phyloP scores from a whole-genome alignment of 2,113 vertebrate species.

The Pionites leucogaster region DNA sequence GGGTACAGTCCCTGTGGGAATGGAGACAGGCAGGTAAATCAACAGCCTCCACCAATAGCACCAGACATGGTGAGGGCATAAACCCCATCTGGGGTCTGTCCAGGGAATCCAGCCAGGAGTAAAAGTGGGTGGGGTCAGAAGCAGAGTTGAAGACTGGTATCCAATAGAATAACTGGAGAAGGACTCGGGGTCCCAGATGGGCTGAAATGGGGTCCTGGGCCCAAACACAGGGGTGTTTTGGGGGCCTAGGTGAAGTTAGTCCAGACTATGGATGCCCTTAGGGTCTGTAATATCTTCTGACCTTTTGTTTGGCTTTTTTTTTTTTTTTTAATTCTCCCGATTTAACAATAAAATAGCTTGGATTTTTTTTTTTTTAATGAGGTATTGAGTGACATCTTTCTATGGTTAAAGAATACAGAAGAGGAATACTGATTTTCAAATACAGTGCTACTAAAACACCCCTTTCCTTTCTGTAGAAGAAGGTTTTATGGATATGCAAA shows the following conservation, averaged over 20 bases:
- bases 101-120: background rate
- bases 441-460: background rate
- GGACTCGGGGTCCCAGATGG: background rate
- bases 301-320: background rate
- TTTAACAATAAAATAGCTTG: background rate
- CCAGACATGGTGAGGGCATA: background rate
- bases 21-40: background rate
- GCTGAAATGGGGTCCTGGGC: background rate
- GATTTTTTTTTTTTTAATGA: background rate
- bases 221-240: background rate
- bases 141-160: background rate
- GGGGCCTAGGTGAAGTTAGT: background rate
- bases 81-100: background rate
- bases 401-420: background rate
- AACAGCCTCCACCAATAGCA: background rate
- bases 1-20: too few relatives aligned
- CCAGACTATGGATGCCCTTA: fast-evolving
- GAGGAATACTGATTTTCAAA: background rate
- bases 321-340: background rate
- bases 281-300: fast-evolving
- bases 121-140: background rate
- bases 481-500: background rate
- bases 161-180: background rate
- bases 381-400: background rate
- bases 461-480: background rate